Evolutionary conservation across 2,113 vertebrate genomes (phyloP).

Genomic region (Bubo blakistoni): DNA sequence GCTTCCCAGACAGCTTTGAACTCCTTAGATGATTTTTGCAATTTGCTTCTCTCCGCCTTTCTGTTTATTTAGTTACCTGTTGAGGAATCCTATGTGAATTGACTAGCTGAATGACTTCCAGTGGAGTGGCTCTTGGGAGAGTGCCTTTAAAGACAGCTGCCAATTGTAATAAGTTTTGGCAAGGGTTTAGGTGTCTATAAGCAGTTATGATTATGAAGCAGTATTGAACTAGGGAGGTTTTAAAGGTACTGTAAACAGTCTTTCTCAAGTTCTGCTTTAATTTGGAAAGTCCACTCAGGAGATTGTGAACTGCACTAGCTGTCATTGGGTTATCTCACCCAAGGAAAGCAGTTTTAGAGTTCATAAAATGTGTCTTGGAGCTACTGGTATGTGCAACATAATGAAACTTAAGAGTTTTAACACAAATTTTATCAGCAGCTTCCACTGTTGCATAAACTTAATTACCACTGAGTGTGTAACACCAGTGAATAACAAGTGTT

Average conservation of each 20-base stretch:
- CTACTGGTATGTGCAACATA: not conserved
- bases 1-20: not conserved
- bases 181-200: not conserved
- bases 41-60: not conserved
- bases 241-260: not conserved
- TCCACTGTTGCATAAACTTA: constrained; percentile 56
- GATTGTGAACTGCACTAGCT: not conserved
- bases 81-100: not conserved
- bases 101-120: not conserved
- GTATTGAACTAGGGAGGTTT: not conserved
- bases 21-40: not conserved
- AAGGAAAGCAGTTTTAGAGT: constrained; percentile 10
- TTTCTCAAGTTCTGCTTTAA: constrained; percentile 19
- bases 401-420: constrained; percentile 7
- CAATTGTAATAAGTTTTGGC: not conserved
- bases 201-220: not conserved
- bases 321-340: not conserved
- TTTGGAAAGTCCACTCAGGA: not conserved
- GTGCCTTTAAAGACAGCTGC: not conserved
- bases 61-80: not conserved
- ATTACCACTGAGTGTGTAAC: constrained; percentile 49
- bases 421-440: not conserved
- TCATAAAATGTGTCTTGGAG: not conserved
- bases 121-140: not conserved
- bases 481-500: constrained; percentile 48